phyloP scores from a whole-genome alignment of 2,888 invertebrate species.

The Sinohyriopsis cumingii region DNA sequence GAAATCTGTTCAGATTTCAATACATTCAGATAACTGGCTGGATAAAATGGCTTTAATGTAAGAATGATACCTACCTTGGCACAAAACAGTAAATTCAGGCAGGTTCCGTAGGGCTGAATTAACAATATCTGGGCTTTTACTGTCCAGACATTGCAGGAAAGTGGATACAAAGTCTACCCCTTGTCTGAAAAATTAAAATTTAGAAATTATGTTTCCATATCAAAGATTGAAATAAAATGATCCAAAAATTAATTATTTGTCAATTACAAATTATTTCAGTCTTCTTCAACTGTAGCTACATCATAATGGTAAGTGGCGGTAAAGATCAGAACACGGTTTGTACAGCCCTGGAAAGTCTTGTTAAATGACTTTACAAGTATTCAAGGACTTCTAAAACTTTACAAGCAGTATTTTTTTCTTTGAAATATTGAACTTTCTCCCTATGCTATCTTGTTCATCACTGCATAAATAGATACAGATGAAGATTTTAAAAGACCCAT shows the following conservation, averaged over 20 bases:
- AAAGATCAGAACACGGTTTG: too few species aligned
- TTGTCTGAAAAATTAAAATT: conserved; percentile 47
- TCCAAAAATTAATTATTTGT: background rate
- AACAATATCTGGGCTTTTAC: conserved; percentile 84
- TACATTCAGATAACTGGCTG: too few species aligned
- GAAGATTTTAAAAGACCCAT: too few species aligned
- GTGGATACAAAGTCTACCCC: conserved; percentile 81
- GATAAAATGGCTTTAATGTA: too few species aligned
- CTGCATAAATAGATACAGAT: too few species aligned
- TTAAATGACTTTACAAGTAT: background rate
- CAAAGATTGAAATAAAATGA: background rate
- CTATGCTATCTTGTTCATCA: too few species aligned
- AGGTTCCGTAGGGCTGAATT: conserved; percentile 85
- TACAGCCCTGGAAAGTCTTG: too few species aligned
- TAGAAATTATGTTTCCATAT: conserved; percentile 1
- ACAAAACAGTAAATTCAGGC: conserved; percentile 85
- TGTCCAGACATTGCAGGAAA: conserved; percentile 87
- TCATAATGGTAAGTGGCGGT: too few species aligned
- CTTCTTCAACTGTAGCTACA: too few species aligned
- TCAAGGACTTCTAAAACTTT: background rate
- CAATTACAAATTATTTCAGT: too few species aligned
- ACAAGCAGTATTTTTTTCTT: background rate
- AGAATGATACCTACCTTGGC: conserved; percentile 56
- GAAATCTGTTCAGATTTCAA: too few species aligned
- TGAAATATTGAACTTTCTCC: background rate